Conservation (phyloP, 2,888 invertebrate genomes). For the Megalurothrips usitatus region DNA sequence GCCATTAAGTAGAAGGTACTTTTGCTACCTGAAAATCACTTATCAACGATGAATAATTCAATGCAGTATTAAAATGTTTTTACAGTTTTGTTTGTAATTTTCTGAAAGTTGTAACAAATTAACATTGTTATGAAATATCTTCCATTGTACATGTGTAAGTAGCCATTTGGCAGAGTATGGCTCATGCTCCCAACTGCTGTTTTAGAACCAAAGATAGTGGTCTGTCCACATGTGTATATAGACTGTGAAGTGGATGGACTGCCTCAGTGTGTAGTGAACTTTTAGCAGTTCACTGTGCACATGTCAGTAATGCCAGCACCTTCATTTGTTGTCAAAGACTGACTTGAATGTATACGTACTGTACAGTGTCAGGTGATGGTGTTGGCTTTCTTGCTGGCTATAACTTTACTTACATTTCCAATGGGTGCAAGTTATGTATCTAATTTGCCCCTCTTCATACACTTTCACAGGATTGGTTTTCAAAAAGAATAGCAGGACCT, state of each 20-base stretch:
- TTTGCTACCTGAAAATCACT: conserved; percentile 18
- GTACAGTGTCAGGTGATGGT: conserved; percentile 24
- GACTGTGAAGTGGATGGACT: conserved; percentile 19
- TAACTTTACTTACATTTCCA: background rate
- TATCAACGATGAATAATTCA: conserved; percentile 25
- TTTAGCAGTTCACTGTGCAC: background rate
- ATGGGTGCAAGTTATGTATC: background rate
- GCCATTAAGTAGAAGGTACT: background rate
- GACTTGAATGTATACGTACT: conserved; percentile 26
- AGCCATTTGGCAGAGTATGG: background rate
- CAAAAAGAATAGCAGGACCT: background rate
- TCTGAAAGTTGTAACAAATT: conserved; percentile 20
- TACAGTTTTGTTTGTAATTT: conserved; percentile 25
- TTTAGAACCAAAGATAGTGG: conserved; percentile 16
- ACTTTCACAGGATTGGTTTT: background rate
- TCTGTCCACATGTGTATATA: background rate
- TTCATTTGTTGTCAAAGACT: conserved; percentile 25
- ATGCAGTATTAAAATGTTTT: conserved; percentile 27
- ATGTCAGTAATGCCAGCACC: conserved; percentile 9
- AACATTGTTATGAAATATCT: conserved; percentile 27
- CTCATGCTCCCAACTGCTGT: conserved; percentile 16
- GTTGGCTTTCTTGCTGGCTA: background rate
- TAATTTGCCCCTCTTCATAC: background rate
- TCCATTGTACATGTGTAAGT: conserved; percentile 23
- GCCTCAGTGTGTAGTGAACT: background rate